Percentiles rank a stretch among this genome's conserved stretches.
These are phyloP conservation scores for Cinclus mexicanus DNA, from an alignment of 2,113 vertebrate species.

Conservation along the genomic window DNA sequence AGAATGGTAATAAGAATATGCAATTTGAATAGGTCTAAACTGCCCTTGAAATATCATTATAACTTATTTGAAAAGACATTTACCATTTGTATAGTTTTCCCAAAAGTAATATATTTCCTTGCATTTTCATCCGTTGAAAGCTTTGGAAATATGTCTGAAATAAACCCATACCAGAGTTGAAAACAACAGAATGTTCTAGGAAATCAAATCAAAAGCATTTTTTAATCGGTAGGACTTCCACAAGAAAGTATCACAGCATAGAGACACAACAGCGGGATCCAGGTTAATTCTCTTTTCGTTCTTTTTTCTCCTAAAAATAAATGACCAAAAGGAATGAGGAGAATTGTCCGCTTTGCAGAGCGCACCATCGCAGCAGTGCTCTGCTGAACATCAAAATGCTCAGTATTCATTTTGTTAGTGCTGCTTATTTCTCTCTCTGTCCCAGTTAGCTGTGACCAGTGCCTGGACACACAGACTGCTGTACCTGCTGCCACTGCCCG, in stretches of 20 bases:
- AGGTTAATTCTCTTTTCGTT: not conserved
- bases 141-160: slow-evolving; percentile 38
- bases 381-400: not conserved
- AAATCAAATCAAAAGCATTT: slow-evolving; percentile 49
- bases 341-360: not conserved
- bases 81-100: slow-evolving; percentile 42
- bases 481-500: not conserved
- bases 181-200: slow-evolving; percentile 41
- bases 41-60: slow-evolving; percentile 74
- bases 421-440: not conserved
- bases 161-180: slow-evolving; percentile 9
- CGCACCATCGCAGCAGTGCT: not conserved
- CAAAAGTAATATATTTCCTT: slow-evolving; percentile 46
- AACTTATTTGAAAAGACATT: slow-evolving; percentile 64
- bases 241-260: not conserved
- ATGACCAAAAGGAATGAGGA: slow-evolving; percentile 4
- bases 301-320: not conserved
- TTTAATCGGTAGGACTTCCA: slow-evolving; percentile 7
- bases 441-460: not conserved
- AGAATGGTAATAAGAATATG: slow-evolving; percentile 66
- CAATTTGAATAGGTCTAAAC: slow-evolving; percentile 44
- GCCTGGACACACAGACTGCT: fast-evolving
- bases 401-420: not conserved
- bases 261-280: not conserved
- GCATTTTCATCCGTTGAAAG: not conserved